These are phyloP conservation scores for Heteractis magnifica DNA, from an alignment of 92 coral and sea anemone genomes.

Conservation along the genomic window DNA sequence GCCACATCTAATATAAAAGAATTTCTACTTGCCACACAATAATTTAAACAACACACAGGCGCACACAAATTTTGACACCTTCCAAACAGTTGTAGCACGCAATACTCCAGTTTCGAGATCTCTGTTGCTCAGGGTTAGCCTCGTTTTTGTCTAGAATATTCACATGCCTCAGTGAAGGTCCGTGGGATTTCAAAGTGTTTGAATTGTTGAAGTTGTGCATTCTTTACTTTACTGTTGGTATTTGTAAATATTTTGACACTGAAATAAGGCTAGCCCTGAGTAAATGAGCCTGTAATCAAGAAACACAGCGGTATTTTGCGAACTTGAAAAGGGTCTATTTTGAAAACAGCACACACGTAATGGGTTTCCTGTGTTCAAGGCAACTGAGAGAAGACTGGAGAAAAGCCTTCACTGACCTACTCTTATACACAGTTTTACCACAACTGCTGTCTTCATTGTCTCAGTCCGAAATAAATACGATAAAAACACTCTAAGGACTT, in stretches of 20 bases:
- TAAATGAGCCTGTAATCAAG: too few species aligned
- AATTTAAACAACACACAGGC: not conserved
- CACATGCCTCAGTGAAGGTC: too few species aligned
- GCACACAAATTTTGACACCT: not conserved
- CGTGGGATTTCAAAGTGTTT: too few species aligned
- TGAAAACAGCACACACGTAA: not conserved
- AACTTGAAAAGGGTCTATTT: not conserved
- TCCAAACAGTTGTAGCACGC: not conserved
- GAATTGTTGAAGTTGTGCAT: too few species aligned
- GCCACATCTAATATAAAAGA: not conserved
- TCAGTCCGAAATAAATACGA: constrained; percentile 16
- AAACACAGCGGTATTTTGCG: too few species aligned
- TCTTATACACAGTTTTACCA: too few species aligned
- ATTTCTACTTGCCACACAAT: not conserved
- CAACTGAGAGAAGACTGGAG: not conserved
- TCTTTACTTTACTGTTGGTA: too few species aligned
- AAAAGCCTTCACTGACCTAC: too few species aligned
- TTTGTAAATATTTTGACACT: too few species aligned
- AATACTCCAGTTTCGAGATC: not conserved
- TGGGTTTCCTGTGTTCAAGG: constrained; percentile 1
- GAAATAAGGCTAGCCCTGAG: too few species aligned
- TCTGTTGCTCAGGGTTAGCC: too few species aligned
- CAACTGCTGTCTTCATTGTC: not conserved
- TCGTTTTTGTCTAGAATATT: too few species aligned
- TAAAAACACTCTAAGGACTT: not conserved